These are phyloP conservation scores for Heliornis fulica DNA, from an alignment of 2,113 vertebrate species.

Conservation along the genomic window DNA sequence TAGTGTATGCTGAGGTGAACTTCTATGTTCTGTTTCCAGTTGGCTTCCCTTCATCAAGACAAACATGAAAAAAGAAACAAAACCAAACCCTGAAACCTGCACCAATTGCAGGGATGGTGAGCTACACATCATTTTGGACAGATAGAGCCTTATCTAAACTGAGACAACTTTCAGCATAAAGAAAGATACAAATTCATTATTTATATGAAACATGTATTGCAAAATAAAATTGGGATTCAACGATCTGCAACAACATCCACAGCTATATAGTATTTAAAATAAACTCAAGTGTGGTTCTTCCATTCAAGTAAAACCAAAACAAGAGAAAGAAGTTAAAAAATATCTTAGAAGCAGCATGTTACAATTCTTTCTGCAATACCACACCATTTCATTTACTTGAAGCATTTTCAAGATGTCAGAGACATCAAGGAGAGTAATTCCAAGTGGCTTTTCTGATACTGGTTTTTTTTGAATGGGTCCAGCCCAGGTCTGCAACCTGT, in stretches of 20 bases:
- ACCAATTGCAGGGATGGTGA: background rate
- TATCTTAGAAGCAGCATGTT: constrained; percentile 64
- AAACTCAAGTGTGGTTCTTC: constrained; percentile 60
- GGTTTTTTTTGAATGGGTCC: constrained; percentile 74
- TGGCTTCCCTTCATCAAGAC: background rate
- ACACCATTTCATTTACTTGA: constrained; percentile 66
- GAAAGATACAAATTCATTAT: constrained; percentile 64
- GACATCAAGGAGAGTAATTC: constrained; percentile 44
- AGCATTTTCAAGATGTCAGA: constrained; percentile 60
- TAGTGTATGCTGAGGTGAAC: background rate
- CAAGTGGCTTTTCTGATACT: constrained; percentile 62
- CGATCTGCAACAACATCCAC: constrained; percentile 58
- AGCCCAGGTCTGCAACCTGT: constrained; percentile 83
- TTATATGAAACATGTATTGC: constrained; percentile 58
- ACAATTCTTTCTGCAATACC: constrained; percentile 64
- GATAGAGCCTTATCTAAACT: background rate
- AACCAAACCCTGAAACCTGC: background rate
- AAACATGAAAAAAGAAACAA: background rate
- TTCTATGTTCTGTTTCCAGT: background rate
- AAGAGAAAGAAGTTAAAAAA: constrained; percentile 45
- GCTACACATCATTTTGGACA: background rate
- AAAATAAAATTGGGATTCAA: constrained; percentile 46
- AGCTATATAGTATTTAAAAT: constrained; percentile 59
- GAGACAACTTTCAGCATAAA: constrained; percentile 23
- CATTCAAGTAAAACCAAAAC: constrained; percentile 76